A percentile compares a stretch with the other conserved stretches of the same genome.
Evolutionary conservation across 2,797 vertebrate species (phyloP).

Genomic region (Ctenochaetus hawaiiensis): DNA sequence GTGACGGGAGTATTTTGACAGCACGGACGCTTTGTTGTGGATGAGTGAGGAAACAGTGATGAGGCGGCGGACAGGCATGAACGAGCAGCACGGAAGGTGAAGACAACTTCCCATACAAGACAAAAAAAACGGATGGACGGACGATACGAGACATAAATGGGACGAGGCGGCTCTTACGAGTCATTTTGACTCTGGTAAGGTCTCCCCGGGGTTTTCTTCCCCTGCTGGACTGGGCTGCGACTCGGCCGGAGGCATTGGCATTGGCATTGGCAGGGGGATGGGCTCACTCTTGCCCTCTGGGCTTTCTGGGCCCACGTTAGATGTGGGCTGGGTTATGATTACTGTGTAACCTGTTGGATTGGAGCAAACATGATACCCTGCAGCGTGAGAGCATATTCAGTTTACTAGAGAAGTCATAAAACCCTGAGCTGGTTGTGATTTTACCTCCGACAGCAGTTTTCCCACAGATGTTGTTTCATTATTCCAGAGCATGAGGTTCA

Average conservation of each 20-base stretch:
- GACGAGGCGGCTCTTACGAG: slow-evolving; percentile 80
- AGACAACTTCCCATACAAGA: not conserved
- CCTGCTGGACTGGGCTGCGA: slow-evolving; percentile 39
- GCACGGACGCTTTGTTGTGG: slow-evolving; percentile 9
- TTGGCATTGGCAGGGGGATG: slow-evolving; percentile 64
- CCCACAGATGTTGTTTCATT: not conserved
- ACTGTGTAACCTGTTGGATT: slow-evolving; percentile 82
- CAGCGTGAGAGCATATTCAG: slow-evolving; percentile 28
- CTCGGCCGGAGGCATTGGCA: slow-evolving; percentile 66
- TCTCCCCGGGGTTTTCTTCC: slow-evolving; percentile 78
- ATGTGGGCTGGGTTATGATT: slow-evolving; percentile 85
- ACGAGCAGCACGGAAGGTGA: slow-evolving; percentile 20
- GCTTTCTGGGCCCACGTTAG: slow-evolving; percentile 71
- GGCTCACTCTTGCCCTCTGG: slow-evolving; percentile 68
- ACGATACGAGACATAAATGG: not conserved
- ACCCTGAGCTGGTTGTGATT: not conserved
- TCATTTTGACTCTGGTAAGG: slow-evolving; percentile 84
- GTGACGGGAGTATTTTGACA: not conserved
- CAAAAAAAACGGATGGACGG: not conserved
- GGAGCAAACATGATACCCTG: slow-evolving; percentile 61
- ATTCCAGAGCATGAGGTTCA: not conserved
- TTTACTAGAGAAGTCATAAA: not conserved
- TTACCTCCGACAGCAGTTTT: not conserved
- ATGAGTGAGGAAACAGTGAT: slow-evolving; percentile 29
- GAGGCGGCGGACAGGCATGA: slow-evolving; percentile 14